Base-by-base conservation (phyloP, 2,797 vertebrate species). In the Hephaestus fuliginosus region DNA sequence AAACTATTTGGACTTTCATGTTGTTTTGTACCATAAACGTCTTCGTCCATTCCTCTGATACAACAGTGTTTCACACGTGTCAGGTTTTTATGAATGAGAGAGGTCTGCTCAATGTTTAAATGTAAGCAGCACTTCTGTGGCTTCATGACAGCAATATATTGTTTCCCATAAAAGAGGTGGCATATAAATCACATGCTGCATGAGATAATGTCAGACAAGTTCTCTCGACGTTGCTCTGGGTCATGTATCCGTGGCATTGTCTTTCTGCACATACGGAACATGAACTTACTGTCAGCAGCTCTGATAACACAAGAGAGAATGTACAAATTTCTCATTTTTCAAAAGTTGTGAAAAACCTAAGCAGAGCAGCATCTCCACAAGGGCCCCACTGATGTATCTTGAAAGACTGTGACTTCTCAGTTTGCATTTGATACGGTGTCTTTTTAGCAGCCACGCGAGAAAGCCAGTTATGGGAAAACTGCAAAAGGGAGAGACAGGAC, bases 401-500 rank as follows among this genome's bases (percentile, higher is more conserved):
- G 89, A 95, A 95, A 96, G 93, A 84, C 85, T 83, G 83, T 52
- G 87, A 93, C 91, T 95, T 90, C 90, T 92, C 90, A 91, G 92
- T 94, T 94, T 95, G 93, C 89, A 94, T 94, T 95, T 95, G 93
- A 95, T 94, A 91, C 78, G 70, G 73, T 81, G 90, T 88, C 82
- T 94, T 93, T 94, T 93, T 82, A 91, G 91, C 86, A 90, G 91
- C 90, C 83, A 82, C 80, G 88, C 75, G 89, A 95, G 88, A 88
- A 91, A 94, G 90, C 83, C 92, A 86, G 93, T 94, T 93, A 92
- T 88, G 89, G 91, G 91, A 83, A 90, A 88, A 88, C 83, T 89
- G 92, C 85, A 90, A 93, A 93, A 90, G 88, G 86, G 82, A 93
- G 88, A 90, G 92, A 92, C 90, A 91, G 92, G 91, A 95, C 88